Percentiles rank a stretch among this genome's conserved stretches.
Evolutionary conservation across 2,113 vertebrate species (phyloP).

Genomic region (Ptilonorhynchus violaceus): DNA sequence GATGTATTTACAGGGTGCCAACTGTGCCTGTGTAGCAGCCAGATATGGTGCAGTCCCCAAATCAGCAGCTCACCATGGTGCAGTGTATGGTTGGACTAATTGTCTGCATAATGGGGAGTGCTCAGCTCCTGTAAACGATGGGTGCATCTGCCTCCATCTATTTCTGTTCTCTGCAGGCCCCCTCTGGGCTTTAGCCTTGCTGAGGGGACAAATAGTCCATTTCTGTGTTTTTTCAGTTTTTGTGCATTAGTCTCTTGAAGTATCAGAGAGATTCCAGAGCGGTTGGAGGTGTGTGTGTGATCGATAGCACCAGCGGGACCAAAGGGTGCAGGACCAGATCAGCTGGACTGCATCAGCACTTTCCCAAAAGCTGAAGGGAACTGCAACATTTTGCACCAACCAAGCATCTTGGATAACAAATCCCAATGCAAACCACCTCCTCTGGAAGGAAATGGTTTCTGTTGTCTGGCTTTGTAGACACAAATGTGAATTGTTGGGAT

Average conservation of each 20-base stretch:
- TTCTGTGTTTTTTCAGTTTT: background rate
- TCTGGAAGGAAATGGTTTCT: background rate
- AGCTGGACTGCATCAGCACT: background rate
- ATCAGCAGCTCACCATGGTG: background rate
- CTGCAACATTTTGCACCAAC: background rate
- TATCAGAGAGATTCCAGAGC: background rate
- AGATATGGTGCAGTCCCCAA: constrained; percentile 6
- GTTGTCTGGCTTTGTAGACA: background rate
- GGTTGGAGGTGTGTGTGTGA: background rate
- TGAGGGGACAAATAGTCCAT: background rate
- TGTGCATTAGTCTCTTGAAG: background rate
- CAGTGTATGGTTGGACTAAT: background rate
- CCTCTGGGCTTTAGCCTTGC: background rate
- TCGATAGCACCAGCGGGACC: background rate
- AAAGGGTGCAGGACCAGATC: background rate
- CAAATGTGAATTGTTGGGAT: background rate
- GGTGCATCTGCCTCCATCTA: background rate
- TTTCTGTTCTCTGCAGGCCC: background rate
- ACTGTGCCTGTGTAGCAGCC: background rate
- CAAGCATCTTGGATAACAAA: background rate
- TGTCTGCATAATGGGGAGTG: background rate
- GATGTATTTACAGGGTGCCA: background rate
- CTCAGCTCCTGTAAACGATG: background rate
- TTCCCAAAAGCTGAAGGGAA: background rate
- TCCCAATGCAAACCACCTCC: background rate